A percentile compares a stretch with the other conserved stretches of the same genome.
phyloP scores from a whole-genome alignment of 2,797 vertebrate species.

The Geotrypetes seraphini region DNA sequence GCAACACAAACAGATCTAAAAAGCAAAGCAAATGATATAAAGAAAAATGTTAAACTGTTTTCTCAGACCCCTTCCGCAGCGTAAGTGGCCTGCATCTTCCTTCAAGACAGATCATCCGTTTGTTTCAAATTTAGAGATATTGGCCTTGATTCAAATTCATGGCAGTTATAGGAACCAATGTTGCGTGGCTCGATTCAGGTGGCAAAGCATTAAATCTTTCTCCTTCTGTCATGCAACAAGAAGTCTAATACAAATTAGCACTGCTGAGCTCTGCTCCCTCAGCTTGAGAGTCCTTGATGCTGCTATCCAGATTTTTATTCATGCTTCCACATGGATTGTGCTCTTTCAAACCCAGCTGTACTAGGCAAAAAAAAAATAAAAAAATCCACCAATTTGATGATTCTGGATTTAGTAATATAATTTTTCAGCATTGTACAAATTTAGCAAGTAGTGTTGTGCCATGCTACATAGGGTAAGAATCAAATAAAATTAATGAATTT shows the following conservation, averaged over 20 bases:
- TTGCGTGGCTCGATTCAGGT: slow-evolving; percentile 70
- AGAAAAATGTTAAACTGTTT: slow-evolving; percentile 57
- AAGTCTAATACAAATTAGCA: slow-evolving; percentile 75
- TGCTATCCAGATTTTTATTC: slow-evolving; percentile 61
- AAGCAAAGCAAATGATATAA: too few species aligned
- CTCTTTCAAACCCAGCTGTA: slow-evolving; percentile 44
- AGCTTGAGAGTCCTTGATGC: slow-evolving; percentile 63
- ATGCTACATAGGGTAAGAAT: slow-evolving; percentile 37
- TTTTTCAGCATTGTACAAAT: slow-evolving; percentile 35
- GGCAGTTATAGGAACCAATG: slow-evolving; percentile 70
- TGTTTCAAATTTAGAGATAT: slow-evolving; percentile 73
- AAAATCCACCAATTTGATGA: slow-evolving; percentile 43
- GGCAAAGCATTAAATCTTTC: slow-evolving; percentile 75
- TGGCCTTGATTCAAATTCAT: slow-evolving; percentile 71
- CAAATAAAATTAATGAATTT: too few species aligned
- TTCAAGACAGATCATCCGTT: slow-evolving; percentile 62
- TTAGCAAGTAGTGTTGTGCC: slow-evolving; percentile 33
- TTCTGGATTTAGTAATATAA: slow-evolving; percentile 35
- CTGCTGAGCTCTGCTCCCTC: slow-evolving; percentile 64
- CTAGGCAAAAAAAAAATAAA: slow-evolving; percentile 46
- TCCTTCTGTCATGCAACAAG: slow-evolving; percentile 73
- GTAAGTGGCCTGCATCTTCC: slow-evolving; percentile 57
- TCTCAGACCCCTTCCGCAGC: slow-evolving; percentile 52
- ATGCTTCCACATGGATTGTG: slow-evolving; percentile 43
- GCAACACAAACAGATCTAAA: too few species aligned